A percentile compares a stretch with the other conserved stretches of the same genome.
These are phyloP conservation scores for Heliconius aoede DNA, from an alignment of 2,888 invertebrate genomes.

Conservation along the genomic window DNA sequence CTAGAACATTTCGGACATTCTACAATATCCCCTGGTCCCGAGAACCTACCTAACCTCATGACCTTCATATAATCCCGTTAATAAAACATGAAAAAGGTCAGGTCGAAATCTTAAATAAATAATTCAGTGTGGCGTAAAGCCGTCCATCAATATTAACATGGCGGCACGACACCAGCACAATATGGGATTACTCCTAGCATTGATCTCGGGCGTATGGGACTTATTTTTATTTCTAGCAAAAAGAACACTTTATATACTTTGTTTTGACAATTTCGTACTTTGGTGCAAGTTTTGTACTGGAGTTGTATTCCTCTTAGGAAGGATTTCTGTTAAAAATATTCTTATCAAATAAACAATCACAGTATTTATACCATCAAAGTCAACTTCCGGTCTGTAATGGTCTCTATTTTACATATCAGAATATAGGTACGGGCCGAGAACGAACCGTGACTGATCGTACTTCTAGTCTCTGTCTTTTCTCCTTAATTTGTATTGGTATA, in stretches of 20 bases:
- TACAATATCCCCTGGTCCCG: not conserved
- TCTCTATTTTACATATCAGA: no score
- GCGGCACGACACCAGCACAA: constrained; percentile 47
- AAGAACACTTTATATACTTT: not conserved
- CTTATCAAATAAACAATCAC: no score
- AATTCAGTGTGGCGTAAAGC: constrained; percentile 36
- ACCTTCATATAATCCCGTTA: constrained; percentile 10
- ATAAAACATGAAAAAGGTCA: constrained; percentile 31
- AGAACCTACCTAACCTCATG: not conserved
- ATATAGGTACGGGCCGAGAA: no score
- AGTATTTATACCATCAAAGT: no score
- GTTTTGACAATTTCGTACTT: not conserved
- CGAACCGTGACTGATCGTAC: no score
- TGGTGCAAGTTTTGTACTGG: not conserved
- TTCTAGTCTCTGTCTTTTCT: no score
- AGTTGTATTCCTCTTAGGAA: not conserved
- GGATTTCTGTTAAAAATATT: no score
- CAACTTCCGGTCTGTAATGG: no score
- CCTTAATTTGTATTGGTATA: no score
- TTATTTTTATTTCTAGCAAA: constrained; percentile 19
- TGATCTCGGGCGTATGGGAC: constrained; percentile 40
- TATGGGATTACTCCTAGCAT: constrained; percentile 51
- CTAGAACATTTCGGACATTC: not conserved
- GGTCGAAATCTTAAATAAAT: constrained; percentile 38
- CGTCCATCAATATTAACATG: constrained; percentile 49